phyloP scores from a whole-genome alignment of 2,113 vertebrate species.

The Cardinalis cardinalis region DNA sequence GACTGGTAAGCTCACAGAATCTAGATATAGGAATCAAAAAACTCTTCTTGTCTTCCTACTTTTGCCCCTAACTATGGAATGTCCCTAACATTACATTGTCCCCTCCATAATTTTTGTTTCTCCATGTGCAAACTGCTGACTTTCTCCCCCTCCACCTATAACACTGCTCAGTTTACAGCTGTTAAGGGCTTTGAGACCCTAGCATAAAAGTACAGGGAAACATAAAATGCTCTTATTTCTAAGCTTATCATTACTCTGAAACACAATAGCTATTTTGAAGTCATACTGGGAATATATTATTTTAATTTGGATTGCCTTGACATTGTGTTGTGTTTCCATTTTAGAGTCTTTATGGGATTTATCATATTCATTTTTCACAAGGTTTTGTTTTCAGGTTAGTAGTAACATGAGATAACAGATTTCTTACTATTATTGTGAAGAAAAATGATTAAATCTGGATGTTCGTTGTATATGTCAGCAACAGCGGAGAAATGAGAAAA shows the following conservation, averaged over 20 bases:
- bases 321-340: not conserved
- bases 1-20: not conserved
- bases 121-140: not conserved
- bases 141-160: not conserved
- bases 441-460: not conserved
- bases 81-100: not conserved
- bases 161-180: not conserved
- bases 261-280: not conserved
- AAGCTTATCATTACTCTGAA: not conserved
- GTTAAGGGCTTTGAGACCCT: not conserved
- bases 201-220: not conserved
- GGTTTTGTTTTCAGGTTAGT: not conserved
- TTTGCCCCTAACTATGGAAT: not conserved
- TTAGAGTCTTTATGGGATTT: not conserved
- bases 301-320: conserved; percentile 21
- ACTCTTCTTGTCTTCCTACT: not conserved
- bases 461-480: not conserved
- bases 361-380: not conserved
- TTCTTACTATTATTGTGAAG: not conserved
- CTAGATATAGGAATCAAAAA: not conserved
- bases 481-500: not conserved
- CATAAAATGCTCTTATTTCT: conserved; percentile 19
- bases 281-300: not conserved
- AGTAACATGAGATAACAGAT: not conserved
- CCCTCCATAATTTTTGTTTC: not conserved